Base-by-base conservation (phyloP, 2,888 invertebrate genomes). In the Pseudococcus viburni region DNA sequence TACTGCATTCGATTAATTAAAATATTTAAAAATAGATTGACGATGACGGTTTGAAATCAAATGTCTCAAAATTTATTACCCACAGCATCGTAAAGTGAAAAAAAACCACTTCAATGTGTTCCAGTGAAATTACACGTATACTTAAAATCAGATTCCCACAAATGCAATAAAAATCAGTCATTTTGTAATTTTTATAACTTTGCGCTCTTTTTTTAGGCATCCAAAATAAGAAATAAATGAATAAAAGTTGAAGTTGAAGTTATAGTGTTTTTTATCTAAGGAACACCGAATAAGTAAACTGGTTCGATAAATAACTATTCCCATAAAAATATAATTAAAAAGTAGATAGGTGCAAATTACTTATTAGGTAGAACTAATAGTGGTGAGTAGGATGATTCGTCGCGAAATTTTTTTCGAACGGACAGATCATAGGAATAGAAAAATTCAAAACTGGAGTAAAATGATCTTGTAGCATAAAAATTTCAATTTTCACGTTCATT, bases 21-120 rank as follows among this genome's bases (percentile, higher is more conserved):
- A 64, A 22, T 22, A 64, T 22, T 64, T 22, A 22, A 64, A 64
- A 19, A 64, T 22, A 64, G 64, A 64, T 64, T 64, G 64, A 64
- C 9, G 11, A 42, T 33, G 26, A 42, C 42, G 22, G 3, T 64
- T 64, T 11, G 12, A 22, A 22, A 22, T 12, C 22, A 22, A 64
- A 64, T 42, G 64, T 64, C 64, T 64, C 15, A 11, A 64, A 64
- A 64, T 64, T 64, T 64, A 64, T 64, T 64, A 64, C 64, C 5
- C 64, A 15, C 19, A 22, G 8, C 19, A 64, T 64, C 64, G 15
- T 64, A 64, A 64, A 19, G 22, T n/a, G 48, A 15, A 51, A 51
- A 59, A 22, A 22, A 64, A 22, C n/a, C n/a, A 59, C 22, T 64
- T 64, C 22, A 22, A 64, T 15, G 22, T 11, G 22, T 64, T 11